Conservation (phyloP, 2,888 invertebrate species). For the Ephialtes manifestator region DNA sequence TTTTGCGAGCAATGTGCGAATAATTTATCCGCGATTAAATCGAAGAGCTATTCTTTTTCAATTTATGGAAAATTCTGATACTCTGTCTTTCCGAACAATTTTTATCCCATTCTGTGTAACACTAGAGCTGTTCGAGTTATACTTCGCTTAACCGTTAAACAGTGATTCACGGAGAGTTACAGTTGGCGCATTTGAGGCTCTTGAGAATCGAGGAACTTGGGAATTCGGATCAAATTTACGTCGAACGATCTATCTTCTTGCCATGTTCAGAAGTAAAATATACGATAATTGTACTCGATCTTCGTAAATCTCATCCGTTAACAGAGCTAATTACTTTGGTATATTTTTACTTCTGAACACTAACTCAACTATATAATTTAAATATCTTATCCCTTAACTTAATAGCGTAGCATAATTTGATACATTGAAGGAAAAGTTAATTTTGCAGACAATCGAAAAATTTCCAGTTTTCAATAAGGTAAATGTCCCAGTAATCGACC, state of each 20-base stretch:
- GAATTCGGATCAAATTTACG: background rate
- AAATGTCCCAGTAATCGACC: too few relatives aligned
- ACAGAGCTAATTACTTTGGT: background rate
- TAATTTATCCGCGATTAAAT: background rate
- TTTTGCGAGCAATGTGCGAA: background rate
- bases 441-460: too few relatives aligned
- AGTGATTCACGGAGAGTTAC: background rate
- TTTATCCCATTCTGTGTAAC: background rate
- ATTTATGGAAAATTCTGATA: background rate
- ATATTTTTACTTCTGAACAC: background rate
- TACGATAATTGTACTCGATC: background rate
- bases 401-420: too few relatives aligned
- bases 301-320: background rate
- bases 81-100: background rate
- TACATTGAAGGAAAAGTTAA: too few relatives aligned
- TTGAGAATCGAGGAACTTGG: background rate
- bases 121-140: background rate
- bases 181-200: background rate
- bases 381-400: too few relatives aligned
- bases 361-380: too few relatives aligned
- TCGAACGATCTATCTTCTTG: background rate
- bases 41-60: background rate
- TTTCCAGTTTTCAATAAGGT: too few relatives aligned
- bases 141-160: background rate
- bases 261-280: background rate